Base-by-base conservation (phyloP, 2,888 invertebrate genomes). In the Thysanoteuthis rhombus region DNA sequence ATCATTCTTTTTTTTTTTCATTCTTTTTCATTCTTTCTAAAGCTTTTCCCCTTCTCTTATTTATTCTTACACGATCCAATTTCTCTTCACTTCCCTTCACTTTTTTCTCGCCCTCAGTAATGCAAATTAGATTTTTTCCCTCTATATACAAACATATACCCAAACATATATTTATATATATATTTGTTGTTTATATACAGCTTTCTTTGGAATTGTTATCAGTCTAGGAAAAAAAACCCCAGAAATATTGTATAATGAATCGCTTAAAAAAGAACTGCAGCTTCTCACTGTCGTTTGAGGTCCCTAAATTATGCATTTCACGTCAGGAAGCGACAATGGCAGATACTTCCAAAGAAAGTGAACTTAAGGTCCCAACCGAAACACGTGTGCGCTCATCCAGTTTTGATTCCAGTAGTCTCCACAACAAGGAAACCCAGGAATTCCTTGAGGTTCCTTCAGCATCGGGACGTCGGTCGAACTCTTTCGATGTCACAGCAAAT, bases 401-500 rank as follows among this genome's bases (percentile, higher is more conserved):
- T 93, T 96, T 96, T 94, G 96, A 96, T 93, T 95, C 96, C n/a
- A 96, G 96, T 94, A 95, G 95, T 40, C 94, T 96, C 36, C 95
- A 95, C 40, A 89, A 94, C 90, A 91, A 40, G 93, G 94, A 93
- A 94, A 94, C 25, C 94, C 94, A 5, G 94, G 94, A 94, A 40
- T 93, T 94, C 39, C 93, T 95, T 22, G 92, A 94, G 52, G 95
- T 96, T 75, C 95, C 96, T 52, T 93, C 93, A 52, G 94, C 94
- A 47, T 94, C 95, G 38, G 95, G 95, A 40, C 94, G 95, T 45
- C 92, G 96, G 36, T 96, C 96, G 90, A 96, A 96, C 58, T 96
- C 96, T 10, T 96, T 96, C 94, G 96, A 96, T 93, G 95, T 95
- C 6, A 95, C 95, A 19, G 94, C 95, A 40, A 94, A 95, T 22